phyloP scores from a whole-genome alignment of 2,797 vertebrate genomes.

The Delichon dasypus region DNA sequence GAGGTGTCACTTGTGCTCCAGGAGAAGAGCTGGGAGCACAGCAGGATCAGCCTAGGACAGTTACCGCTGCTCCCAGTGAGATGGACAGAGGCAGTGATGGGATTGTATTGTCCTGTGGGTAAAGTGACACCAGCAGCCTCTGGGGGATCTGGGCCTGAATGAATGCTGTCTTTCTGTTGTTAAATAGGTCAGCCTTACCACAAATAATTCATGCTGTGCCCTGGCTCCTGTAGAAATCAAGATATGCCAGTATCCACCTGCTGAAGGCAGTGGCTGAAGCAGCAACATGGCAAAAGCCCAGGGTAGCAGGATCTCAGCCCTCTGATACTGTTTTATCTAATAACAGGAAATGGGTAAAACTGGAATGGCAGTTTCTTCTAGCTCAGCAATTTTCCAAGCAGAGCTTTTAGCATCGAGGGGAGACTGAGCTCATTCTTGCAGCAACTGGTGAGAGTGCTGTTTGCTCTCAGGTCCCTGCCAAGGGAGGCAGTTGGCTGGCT shows the following conservation, averaged over 20 bases:
- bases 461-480: neutral
- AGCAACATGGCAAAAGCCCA: neutral
- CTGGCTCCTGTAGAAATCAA: neutral
- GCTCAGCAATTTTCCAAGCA: neutral
- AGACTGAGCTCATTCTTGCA: neutral
- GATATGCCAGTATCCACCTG: neutral
- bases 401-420: neutral
- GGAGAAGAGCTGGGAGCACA: neutral
- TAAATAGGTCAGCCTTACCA: slow-evolving; percentile 41
- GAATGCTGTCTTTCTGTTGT: slow-evolving; percentile 41
- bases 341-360: neutral
- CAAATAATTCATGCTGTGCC: slow-evolving; percentile 54
- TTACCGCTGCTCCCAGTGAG: neutral
- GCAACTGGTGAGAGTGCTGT: neutral
- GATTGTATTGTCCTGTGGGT: neutral
- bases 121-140: slow-evolving; percentile 29
- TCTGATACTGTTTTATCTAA: neutral
- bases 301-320: neutral
- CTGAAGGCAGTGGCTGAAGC: neutral
- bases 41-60: neutral
- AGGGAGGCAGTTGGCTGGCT: neutral
- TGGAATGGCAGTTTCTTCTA: neutral
- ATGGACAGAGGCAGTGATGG: neutral
- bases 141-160: neutral
- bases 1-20: neutral